Evolutionary conservation across 2,113 vertebrate genomes (phyloP), one percentile per base, ranked within the genome.

Genomic region (Phasianus colchicus): DNA sequence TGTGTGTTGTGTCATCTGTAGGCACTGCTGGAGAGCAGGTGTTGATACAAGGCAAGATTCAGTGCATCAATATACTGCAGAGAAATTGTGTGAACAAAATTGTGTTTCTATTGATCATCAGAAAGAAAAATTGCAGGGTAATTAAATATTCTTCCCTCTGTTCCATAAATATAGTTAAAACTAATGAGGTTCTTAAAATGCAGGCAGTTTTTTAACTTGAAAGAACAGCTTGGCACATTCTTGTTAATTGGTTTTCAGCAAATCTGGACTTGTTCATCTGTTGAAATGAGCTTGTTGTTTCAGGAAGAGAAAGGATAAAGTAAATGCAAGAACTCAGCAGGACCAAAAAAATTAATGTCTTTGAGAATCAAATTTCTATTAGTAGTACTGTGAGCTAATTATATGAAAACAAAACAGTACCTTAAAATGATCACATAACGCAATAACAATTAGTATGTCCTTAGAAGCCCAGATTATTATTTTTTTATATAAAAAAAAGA

Each of bases 161-260:
- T 87, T 92, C 87, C 91, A 85, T 93, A 89, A 89, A 88, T 93
- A 57, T 6, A 77, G 57, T 88, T 95, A 79, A 90, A 94, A 91
- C 54, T 94, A 86, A 89, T 93, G 66, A 83, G 88, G 38, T 88
- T 93, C 84, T 88, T 97, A 91, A 90, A 96, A 93, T 66, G 69
- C 82, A 89, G 94, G 75, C 83, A 88, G 83, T 61, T 95, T 91
- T 95, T 94, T 95, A 83, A 87, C 92, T 83, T 90, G 47, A 73
- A 92, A 92, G 77, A 92, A 61, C 34, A 63, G 4, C 78, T 95
- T 95, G 90, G 89, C 88, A 84, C 67, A 12, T 81, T 89, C 17
- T 75, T 92, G 66, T 63, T 91, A 90, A 94, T 69, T 91, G 67
- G 91, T 88, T 96, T 96, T 95, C 89, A 94, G 93, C 91, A 96